phyloP scores from a whole-genome alignment of 2,888 invertebrate species.

The Vannuccia rotundouncinata region DNA sequence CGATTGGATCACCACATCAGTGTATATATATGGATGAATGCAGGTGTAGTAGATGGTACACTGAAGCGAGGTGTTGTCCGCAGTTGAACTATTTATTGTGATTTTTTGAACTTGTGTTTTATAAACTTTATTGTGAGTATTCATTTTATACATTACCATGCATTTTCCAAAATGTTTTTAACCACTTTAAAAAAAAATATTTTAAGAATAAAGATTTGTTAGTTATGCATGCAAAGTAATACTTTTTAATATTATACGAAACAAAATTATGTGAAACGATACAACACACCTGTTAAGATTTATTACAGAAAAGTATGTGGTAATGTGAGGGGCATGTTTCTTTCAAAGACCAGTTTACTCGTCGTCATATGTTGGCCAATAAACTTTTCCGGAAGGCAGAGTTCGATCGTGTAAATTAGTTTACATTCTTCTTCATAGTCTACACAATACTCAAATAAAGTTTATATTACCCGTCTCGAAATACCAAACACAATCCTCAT shows the following conservation, averaged over 20 bases:
- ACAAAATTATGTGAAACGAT: background rate
- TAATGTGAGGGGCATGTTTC: too few relatives aligned
- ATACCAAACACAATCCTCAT: too few relatives aligned
- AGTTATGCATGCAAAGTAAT: background rate
- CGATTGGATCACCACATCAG: conserved; percentile 21
- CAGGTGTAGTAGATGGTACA: conserved; percentile 12
- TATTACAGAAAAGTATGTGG: too few relatives aligned
- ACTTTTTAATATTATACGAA: background rate
- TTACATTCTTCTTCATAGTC: too few relatives aligned
- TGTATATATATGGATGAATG: conserved; percentile 9
- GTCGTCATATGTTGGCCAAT: too few relatives aligned
- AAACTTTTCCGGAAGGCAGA: too few relatives aligned
- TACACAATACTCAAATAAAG: too few relatives aligned
- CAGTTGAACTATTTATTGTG: background rate
- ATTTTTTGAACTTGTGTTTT: background rate
- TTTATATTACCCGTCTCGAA: too few relatives aligned
- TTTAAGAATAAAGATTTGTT: background rate
- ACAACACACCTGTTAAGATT: too few relatives aligned
- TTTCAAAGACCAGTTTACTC: too few relatives aligned
- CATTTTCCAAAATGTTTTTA: background rate
- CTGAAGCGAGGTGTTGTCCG: conserved; percentile 7
- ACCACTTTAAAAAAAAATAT: background rate
- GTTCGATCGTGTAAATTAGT: too few relatives aligned
- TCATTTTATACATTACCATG: background rate
- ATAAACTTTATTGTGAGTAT: conserved; percentile 9